Conservation (phyloP, 2,888 invertebrate species). For the Lasioglossum marginatum region DNA sequence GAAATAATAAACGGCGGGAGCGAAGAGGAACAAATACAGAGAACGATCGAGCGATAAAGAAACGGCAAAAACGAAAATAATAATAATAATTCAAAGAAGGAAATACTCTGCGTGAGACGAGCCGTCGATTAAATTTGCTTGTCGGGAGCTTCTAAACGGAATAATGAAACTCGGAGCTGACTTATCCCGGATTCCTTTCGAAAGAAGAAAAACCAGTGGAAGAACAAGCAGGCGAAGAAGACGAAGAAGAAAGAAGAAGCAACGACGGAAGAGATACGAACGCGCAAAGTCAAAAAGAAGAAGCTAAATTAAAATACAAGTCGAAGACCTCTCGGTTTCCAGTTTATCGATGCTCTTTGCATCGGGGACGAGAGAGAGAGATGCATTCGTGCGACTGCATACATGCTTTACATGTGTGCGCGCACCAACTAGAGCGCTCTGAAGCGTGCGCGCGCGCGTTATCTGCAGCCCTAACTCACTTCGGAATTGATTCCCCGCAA, state of each 20-base stretch:
- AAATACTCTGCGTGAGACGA: not conserved
- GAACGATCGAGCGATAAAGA: not conserved
- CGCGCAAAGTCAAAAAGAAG: not conserved
- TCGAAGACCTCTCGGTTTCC: not conserved
- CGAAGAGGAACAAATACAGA: not conserved
- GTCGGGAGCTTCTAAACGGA: not conserved
- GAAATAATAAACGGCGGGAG: not conserved
- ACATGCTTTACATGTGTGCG: not conserved
- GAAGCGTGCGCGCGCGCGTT: not conserved
- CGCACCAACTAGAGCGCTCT: not conserved
- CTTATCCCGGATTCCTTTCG: not conserved
- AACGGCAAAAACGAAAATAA: not conserved
- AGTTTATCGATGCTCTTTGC: slow-evolving; percentile 6
- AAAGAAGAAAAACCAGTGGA: not conserved
- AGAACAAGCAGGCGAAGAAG: not conserved
- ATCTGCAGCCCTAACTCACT: slow-evolving; percentile 25
- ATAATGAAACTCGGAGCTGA: not conserved
- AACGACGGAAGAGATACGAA: not conserved
- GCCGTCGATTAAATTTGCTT: not conserved
- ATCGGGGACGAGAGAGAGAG: not conserved
- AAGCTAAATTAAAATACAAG: slow-evolving; percentile 11
- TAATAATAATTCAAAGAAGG: not conserved
- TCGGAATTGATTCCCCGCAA: slow-evolving; percentile 36
- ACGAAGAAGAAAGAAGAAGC: not conserved
- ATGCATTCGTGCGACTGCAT: not conserved